These are phyloP conservation scores for Pristionchus maxplancki DNA, from an alignment of 2,888 invertebrate species.

Conservation along the genomic window DNA sequence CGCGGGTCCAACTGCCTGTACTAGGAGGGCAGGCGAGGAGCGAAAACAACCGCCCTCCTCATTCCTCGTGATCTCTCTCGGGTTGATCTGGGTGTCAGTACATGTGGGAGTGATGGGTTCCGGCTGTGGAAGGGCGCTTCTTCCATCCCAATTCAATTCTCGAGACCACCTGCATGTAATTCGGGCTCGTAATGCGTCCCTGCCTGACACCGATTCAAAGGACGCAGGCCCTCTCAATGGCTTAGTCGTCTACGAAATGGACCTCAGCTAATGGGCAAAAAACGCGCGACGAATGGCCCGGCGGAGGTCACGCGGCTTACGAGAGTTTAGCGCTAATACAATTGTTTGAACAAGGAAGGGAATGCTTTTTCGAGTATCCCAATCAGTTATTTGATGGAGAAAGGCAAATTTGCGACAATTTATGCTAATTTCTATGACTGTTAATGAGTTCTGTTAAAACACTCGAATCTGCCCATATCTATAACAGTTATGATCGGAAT, in stretches of 20 bases:
- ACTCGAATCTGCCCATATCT: no score
- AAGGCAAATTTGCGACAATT: no score
- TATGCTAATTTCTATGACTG: no score
- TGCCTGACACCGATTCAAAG: slow-evolving; percentile 13
- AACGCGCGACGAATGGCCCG: not conserved
- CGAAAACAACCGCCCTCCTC: not conserved
- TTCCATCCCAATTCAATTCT: not conserved
- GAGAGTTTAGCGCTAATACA: no score
- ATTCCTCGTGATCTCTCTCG: not conserved
- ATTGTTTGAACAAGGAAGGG: no score
- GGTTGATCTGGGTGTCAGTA: not conserved
- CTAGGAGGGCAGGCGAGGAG: not conserved
- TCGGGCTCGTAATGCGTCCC: not conserved
- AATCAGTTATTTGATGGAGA: no score
- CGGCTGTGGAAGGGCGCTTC: not conserved
- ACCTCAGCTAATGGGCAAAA: not conserved
- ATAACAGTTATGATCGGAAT: no score
- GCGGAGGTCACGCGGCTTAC: not conserved
- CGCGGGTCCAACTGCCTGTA: slow-evolving; percentile 9
- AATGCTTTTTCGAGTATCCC: no score
- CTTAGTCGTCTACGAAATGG: slow-evolving; percentile 16
- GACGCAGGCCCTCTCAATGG: not conserved
- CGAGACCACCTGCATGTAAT: slow-evolving; percentile 12
- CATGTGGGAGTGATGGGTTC: not conserved
- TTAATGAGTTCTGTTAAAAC: no score